Base-by-base conservation (phyloP, 2,888 invertebrate genomes). In the Lapara coniferarum region DNA sequence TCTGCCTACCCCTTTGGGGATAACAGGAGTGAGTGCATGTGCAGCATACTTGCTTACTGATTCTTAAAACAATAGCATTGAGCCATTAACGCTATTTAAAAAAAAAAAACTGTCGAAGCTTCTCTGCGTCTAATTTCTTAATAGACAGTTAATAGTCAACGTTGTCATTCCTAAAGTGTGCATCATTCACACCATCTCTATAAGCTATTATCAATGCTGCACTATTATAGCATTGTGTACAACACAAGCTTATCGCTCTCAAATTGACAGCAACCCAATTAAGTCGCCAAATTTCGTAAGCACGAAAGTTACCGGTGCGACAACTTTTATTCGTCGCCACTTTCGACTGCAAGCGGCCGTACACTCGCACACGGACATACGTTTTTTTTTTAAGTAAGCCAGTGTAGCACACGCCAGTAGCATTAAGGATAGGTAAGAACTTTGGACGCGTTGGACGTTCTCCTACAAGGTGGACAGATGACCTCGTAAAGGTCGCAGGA, bases 211-310 rank as follows among this genome's bases (percentile, higher is more conserved):
- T 51, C 51, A 13, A 63, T 19, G 53, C 19, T 55, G 13, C 13
- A 25, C 14, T 55, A 25, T 55, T 14, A 30, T 68, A 63, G 70
- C 71, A 67, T 52, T 30, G 14, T 44, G 46, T 67, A 66, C 67
- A 56, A 10, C 67, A 30, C 73, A 56, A 72, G 10, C 78, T 72
- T 78, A 71, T 80, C 77, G 81, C 78, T 76, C 75, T 77, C 73
- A 74, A 78, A 74, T 75, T 78, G 82, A 81, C 83, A 78, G 70
- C 79, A 78, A 77, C 82, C 81, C 82, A 83, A 84, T 83, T 84
- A 83, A 81, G 80, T 78, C 73, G 74, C 77, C 76, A 79, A 81
- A 84, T 87, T 86, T 87, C 85, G 85, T 84, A 86, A 88, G 80
- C 79, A 80, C 75, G 85, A 89, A 87, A 88, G 88, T 81, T 82